Conservation (phyloP, 2,888 invertebrate genomes). For the Agonopterix alstromeriana region DNA sequence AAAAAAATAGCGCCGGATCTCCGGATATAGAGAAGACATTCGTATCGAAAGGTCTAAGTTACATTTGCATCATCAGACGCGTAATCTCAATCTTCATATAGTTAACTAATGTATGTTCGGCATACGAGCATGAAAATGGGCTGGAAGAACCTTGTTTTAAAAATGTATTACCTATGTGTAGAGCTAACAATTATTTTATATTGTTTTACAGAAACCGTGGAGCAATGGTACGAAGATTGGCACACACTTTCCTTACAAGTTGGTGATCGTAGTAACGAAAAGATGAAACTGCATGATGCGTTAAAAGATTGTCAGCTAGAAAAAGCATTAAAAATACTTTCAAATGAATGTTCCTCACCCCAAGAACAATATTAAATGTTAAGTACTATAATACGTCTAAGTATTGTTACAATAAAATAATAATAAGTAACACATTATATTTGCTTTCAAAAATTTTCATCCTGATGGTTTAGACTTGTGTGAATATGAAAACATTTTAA, state of each 20-base stretch:
- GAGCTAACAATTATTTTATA: background rate
- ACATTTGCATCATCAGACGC: no score
- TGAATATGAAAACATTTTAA: constrained; percentile 13
- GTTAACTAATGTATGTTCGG: no score
- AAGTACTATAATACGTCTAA: constrained; percentile 6
- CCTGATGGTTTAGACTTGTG: constrained; percentile 3
- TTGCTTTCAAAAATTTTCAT: background rate
- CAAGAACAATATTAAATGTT: constrained; percentile 5
- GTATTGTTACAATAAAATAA: background rate
- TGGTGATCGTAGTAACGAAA: constrained; percentile 28
- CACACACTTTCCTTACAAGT: constrained; percentile 33
- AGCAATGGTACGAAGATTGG: constrained; percentile 59
- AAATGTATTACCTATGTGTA: background rate
- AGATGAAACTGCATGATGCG: constrained; percentile 28
- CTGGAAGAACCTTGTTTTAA: no score
- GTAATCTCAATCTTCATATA: no score
- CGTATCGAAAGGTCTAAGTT: no score
- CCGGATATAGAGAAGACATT: no score
- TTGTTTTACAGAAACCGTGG: constrained; percentile 39
- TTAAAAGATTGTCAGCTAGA: constrained; percentile 36
- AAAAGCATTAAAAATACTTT: constrained; percentile 33
- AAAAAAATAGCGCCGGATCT: background rate
- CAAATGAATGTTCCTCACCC: constrained; percentile 16
- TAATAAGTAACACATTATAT: background rate
- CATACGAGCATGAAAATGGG: no score